These are phyloP conservation scores for Martes flavigula DNA, from an alignment of 2,797 vertebrate species.

Conservation along the genomic window DNA sequence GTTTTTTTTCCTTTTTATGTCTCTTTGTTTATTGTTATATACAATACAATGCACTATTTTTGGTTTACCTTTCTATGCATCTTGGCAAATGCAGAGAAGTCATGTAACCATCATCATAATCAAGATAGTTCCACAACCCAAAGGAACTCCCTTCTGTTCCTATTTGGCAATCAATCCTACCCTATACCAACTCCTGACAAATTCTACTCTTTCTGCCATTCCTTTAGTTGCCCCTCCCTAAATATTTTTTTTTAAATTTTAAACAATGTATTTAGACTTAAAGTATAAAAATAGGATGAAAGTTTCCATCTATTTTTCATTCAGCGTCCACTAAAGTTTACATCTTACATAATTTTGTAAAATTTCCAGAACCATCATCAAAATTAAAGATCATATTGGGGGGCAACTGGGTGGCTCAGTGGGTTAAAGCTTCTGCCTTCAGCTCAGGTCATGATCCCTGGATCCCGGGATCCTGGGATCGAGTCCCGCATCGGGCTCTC, in stretches of 20 bases:
- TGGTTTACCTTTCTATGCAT: neutral
- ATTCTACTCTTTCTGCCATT: neutral
- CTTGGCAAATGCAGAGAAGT: neutral
- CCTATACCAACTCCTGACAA: neutral
- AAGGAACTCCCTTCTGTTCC: neutral
- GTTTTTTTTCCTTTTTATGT: neutral
- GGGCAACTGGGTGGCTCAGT: too few species aligned
- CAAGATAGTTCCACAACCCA: neutral
- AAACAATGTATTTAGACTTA: neutral
- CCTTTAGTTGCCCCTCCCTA: neutral
- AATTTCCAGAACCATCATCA: neutral
- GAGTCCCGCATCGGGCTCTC: too few species aligned
- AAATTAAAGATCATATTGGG: neutral
- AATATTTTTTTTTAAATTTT: neutral
- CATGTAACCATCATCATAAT: neutral
- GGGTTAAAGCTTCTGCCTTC: too few species aligned
- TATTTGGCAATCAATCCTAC: neutral
- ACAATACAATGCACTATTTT: neutral
- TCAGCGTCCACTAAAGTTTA: neutral
- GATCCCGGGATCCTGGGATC: too few species aligned
- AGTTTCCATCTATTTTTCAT: neutral
- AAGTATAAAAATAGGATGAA: neutral
- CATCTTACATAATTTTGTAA: neutral
- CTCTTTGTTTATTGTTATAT: neutral
- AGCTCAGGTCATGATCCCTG: too few species aligned